These are phyloP conservation scores for Pardalotus punctatus DNA, from an alignment of 2,113 vertebrate species.

Conservation along the genomic window DNA sequence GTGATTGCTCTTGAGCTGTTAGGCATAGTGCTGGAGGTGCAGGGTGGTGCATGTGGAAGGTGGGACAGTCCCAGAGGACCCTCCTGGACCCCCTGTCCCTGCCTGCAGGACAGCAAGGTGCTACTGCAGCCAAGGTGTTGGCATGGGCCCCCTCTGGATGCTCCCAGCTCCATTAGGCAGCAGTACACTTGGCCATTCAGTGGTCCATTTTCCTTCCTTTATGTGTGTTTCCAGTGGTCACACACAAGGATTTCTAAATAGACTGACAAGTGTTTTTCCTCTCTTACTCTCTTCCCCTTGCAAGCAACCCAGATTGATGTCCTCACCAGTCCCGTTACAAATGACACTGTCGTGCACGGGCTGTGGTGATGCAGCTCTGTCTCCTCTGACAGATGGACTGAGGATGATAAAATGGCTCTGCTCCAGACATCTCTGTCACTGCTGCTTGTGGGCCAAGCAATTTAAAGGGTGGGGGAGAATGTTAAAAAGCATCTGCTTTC, in stretches of 20 bases:
- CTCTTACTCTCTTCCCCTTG: background rate
- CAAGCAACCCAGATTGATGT: background rate
- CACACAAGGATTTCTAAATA: background rate
- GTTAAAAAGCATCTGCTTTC: constrained; percentile 61
- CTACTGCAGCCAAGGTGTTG: rapidly evolving
- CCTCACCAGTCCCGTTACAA: background rate
- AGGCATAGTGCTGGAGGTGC: background rate
- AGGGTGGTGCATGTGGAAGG: background rate
- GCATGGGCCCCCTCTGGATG: rapidly evolving
- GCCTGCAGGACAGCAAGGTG: background rate
- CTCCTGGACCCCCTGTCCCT: background rate
- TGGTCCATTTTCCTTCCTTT: background rate
- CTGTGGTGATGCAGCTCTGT: background rate
- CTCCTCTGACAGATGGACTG: constrained; percentile 33
- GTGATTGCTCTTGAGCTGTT: background rate
- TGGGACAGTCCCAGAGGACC: background rate
- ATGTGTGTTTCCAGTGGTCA: background rate
- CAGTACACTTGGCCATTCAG: background rate
- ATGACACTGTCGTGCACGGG: rapidly evolving
- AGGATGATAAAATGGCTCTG: constrained; percentile 23
- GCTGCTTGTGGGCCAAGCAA: constrained; percentile 17
- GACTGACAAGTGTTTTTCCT: background rate
- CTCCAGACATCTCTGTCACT: constrained; percentile 27
- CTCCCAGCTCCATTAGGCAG: background rate
- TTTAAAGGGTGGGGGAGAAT: constrained; percentile 13